phyloP scores from a whole-genome alignment of 2,113 vertebrate genomes.

The Nesoenas mayeri region DNA sequence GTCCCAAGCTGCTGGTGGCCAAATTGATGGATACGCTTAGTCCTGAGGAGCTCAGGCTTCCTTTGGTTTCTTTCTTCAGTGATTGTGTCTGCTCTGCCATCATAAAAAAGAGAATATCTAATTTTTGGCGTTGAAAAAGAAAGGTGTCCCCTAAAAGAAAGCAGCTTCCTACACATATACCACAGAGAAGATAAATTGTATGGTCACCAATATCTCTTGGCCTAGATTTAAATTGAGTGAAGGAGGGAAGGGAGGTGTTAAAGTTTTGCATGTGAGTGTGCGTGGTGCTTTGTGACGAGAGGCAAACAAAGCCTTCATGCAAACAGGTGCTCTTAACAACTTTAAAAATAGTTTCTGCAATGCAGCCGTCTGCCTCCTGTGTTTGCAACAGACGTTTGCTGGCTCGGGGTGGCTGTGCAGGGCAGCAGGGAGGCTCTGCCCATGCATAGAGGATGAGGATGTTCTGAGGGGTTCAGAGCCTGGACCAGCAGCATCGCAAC shows the following conservation, averaged over 20 bases:
- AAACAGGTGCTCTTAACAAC: neutral
- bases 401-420: neutral
- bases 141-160: neutral
- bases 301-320: neutral
- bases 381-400: fast-evolving
- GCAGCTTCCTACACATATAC: fast-evolving
- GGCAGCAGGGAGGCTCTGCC: neutral
- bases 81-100: fast-evolving
- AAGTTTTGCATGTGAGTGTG: neutral
- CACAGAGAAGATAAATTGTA: neutral
- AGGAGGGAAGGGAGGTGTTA: neutral
- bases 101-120: fast-evolving
- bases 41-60: neutral
- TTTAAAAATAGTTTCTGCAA: fast-evolving
- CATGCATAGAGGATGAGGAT: no score
- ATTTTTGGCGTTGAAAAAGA: neutral
- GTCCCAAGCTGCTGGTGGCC: neutral
- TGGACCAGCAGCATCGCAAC: neutral
- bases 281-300: fast-evolving
- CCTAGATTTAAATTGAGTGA: neutral
- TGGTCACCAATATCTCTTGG: fast-evolving
- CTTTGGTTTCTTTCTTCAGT: neutral
- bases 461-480: neutral
- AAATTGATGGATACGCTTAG: neutral
- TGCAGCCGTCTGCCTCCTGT: fast-evolving